Base-by-base conservation (phyloP, 2,797 vertebrate genomes). In the Columba guinea region DNA sequence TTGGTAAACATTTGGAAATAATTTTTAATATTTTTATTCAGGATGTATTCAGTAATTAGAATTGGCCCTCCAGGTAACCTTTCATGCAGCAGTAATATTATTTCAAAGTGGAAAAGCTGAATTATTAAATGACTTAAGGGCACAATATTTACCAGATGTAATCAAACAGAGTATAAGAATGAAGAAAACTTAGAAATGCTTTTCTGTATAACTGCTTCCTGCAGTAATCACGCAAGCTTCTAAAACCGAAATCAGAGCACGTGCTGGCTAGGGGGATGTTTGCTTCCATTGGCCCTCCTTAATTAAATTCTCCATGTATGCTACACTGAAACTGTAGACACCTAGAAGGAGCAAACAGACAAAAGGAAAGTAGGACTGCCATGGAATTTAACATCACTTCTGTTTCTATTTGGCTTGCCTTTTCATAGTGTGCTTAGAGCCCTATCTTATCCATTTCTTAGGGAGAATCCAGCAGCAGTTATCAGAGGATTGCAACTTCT, bases 41-140 rank as follows among this genome's bases (percentile, higher is more conserved):
- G 90, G 63, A 90, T 83, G 67, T 53, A 94, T 94, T 87, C 63
- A 94, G 85, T 97, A 96, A 97, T 97, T 95, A 96, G 94, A 97
- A 92, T 59, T 92, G 84, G 64, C 76, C 97, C 95, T 96, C 69
- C 92, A 96, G 97, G 94, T 94, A 95, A 89, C 51, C 64, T 95
- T 97, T 91, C 69, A 48, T 93, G 65, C 63, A 82, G 35, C 81
- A 93, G 73, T 89, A 89, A 92, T 88, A 96, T 94, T 81, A 94
- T 91, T 95, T 96, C 37, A 58, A 60, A 96, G 87, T 94, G 76
- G 55, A 92, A 93, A 90, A 93, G 34, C 68, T 71, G 77, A 93
- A 60, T 96, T 97, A 97, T 93, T 97, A 96, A 95, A 86, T 94
- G 94, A 90, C 89, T 90, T 85, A 62, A 88, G 88, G 96, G 94